Evolutionary conservation across 2,113 vertebrate genomes (phyloP), one percentile per base, ranked within the genome.

Genomic region (Microcebus ravelobensis): DNA sequence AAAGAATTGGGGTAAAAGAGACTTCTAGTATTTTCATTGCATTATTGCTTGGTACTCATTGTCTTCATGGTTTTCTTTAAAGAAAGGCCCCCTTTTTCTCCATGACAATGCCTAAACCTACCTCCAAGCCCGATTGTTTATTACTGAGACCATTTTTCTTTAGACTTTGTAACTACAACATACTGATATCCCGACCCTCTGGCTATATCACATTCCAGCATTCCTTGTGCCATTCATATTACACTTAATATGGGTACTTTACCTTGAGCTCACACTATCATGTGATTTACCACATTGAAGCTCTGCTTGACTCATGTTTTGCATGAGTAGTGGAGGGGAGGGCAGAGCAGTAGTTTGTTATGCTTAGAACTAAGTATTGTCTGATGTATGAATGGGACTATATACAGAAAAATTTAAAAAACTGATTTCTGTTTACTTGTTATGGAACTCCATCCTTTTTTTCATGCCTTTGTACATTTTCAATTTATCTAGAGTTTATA

Each of bases 391-490:
- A 93, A 76, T n/a, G 10, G 93, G 34, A 80, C 13, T 63, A 1
- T 73, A 14, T 1, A 80, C 3, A 59, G 57, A 79, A 90, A 95
- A 83, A 70, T 82, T 12, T 61, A 74, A 85, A 80, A 14, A 88
- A 71, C 18, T 79, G 67, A 20, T 77, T 92, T 96, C 81, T 92
- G 29, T 83, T 95, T 87, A 86, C 52, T 90, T 71, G 11, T 63
- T 81, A 76, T 12, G 23, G 79, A 71, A 91, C 11, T 13, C 2
- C 23, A 94, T 63, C n/a, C 45, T 9, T 29, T 80, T 73, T 74
- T 80, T 15, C 48, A 79, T 29, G 11, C 79, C n/a, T 92, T 73
- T 82, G 31, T 79, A 34, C 85, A 45, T 52, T 98, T 95, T 94
- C 65, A 83, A 90, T 83, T 70, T 93, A 80, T 71, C 34, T 82